Percentiles rank a stretch among this genome's conserved stretches.
Conservation (phyloP, 2,113 vertebrate species). For the Jaculus jaculus region DNA sequence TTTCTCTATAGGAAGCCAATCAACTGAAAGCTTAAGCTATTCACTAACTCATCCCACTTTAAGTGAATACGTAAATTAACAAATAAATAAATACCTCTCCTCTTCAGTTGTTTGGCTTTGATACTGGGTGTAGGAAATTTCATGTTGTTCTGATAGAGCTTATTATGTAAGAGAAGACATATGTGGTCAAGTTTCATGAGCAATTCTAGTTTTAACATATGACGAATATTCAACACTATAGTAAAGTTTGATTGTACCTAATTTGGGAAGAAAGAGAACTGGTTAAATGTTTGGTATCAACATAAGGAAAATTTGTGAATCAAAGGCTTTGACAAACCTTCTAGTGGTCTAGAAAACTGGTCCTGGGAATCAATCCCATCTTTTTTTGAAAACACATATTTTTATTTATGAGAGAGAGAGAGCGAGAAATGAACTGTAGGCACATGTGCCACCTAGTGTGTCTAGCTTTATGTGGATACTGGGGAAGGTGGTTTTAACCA, state of each 20-base stretch:
- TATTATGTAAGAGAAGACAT: slow-evolving; percentile 11
- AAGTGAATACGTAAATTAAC: background rate
- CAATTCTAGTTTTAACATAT: background rate
- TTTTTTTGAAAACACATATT: background rate
- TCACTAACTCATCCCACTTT: background rate
- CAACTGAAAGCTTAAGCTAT: background rate
- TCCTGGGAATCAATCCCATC: slow-evolving; percentile 16
- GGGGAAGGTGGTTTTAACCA: too few species aligned
- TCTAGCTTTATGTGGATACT: too few species aligned
- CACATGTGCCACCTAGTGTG: too few species aligned
- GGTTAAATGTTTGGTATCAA: slow-evolving; percentile 9
- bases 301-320: slow-evolving; percentile 20
- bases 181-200: background rate
- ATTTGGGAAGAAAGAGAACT: slow-evolving; percentile 28
- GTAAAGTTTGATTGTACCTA: background rate
- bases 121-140: background rate
- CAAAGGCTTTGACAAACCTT: background rate
- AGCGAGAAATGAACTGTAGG: too few species aligned
- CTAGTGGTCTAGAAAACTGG: slow-evolving; percentile 18
- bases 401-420: too few species aligned
- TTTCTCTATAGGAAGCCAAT: slow-evolving; percentile 22
- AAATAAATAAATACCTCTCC: background rate
- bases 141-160: background rate
- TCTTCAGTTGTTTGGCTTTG: background rate
- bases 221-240: background rate